Evolutionary conservation across 1,140 invertebrate genomes (phyloP).

Genomic region (Lordiphosa clarofinis): DNA sequence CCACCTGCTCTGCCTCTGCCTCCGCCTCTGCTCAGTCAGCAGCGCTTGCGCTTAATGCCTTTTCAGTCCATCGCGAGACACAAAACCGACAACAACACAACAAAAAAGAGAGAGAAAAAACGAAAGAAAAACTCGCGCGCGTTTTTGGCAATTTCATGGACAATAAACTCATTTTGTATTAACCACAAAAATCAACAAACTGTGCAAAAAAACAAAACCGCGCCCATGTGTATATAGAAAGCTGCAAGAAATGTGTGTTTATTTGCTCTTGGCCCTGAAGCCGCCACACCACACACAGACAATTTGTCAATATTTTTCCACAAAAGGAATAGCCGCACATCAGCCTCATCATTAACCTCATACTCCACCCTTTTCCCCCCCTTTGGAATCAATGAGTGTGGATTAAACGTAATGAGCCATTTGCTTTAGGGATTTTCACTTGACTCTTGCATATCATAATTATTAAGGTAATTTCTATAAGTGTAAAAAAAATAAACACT

Average conservation of each 20-base stretch:
- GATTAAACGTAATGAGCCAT: conserved; percentile 20
- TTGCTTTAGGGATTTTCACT: conserved; percentile 9
- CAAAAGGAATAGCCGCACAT: conserved; percentile 9
- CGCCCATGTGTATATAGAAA: conserved; percentile 43
- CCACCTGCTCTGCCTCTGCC: conserved; percentile 9
- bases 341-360: conserved; percentile 1
- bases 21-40: conserved; percentile 17
- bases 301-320: conserved; percentile 43
- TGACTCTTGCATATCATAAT: background rate
- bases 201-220: conserved; percentile 45
- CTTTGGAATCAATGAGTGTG: conserved; percentile 37
- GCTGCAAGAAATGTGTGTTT: conserved; percentile 25
- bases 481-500: too few species aligned
- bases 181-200: conserved; percentile 67
- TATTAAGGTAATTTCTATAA: conserved; percentile 17
- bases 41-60: conserved; percentile 34
- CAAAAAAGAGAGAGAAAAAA: background rate
- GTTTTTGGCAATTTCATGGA: conserved; percentile 45
- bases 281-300: conserved; percentile 6
- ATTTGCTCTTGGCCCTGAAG: conserved; percentile 32
- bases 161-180: conserved; percentile 57
- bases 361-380: background rate
- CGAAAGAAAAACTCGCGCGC: conserved; percentile 23
- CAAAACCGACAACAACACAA: conserved; percentile 59
- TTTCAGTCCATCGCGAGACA: conserved; percentile 54